A percentile compares a stretch with the other conserved stretches of the same genome.
Evolutionary conservation across 2,888 invertebrate species (phyloP).

Genomic region (Acholoe squamosa): DNA sequence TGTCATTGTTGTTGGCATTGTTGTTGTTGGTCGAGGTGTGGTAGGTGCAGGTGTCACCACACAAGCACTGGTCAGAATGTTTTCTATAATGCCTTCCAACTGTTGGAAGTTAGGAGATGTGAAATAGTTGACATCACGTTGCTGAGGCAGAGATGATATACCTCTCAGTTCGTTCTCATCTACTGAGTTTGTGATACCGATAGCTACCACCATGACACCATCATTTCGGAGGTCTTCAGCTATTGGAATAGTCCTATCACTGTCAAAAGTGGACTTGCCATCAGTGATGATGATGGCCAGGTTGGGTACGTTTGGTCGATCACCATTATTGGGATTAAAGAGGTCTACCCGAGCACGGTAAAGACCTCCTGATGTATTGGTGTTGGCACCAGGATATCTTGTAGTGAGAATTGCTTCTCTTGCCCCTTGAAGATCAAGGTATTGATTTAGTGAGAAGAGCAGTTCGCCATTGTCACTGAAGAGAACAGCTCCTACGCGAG

Average conservation of each 20-base stretch:
- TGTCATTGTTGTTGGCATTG: neutral
- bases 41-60: neutral
- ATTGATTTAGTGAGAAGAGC: neutral
- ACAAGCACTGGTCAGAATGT: slow-evolving; percentile 9
- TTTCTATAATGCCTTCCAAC: slow-evolving; percentile 28
- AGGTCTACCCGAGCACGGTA: neutral
- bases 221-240: slow-evolving; percentile 19
- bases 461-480: slow-evolving; percentile 35
- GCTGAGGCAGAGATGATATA: slow-evolving; percentile 61
- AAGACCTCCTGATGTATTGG: slow-evolving; percentile 55
- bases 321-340: slow-evolving; percentile 31
- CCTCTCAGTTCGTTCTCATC: slow-evolving; percentile 42
- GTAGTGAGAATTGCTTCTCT: neutral
- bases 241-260: slow-evolving; percentile 24
- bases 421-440: neutral
- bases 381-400: slow-evolving; percentile 50
- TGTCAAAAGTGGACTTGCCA: slow-evolving; percentile 65
- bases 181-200: slow-evolving; percentile 50
- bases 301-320: slow-evolving; percentile 36
- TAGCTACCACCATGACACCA: neutral
- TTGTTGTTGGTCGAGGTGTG: neutral
- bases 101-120: slow-evolving; percentile 51
- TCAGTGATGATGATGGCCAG: slow-evolving; percentile 63
- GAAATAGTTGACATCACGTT: slow-evolving; percentile 58
- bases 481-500: slow-evolving; percentile 35